Base-by-base conservation (phyloP, 2,888 invertebrate genomes). In the Hesperia comma region DNA sequence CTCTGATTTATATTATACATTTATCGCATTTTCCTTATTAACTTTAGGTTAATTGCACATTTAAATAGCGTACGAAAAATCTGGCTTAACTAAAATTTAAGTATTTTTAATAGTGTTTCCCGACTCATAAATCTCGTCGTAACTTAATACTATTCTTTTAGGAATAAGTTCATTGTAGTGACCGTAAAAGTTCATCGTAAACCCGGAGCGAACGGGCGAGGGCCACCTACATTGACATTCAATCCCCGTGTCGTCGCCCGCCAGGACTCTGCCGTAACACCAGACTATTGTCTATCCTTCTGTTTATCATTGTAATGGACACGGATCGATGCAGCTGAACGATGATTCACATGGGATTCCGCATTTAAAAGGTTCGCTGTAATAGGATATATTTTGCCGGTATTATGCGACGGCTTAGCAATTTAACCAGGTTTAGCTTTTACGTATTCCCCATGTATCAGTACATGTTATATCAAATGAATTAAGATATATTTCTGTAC, bases 251-350 rank as follows among this genome's bases (percentile, higher is more conserved):
- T 53, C 66, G 53, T 53, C 54, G 14, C 54, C 46, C 63, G 66
- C 60, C 63, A 58, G 60, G 56, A 63, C 54, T 57, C 60, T 46
- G 33, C 26, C 70, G 67, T 58, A 56, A 70, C 62, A 49, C 54
- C 63, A 70, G 49, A 58, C 54, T 62, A 62, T 71, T 70, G 71
- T 72, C 58, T 68, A 64, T 63, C 69, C 68, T 61, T 68, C 67
- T 68, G 68, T 71, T 67, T 72, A 71, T 70, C 68, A 70, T 70
- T 67, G 72, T 73, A 72, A 73, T 63, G 61, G 71, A 69, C 56
- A 70, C 68, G 70, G 76, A 72, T 77, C 74, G 77, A 75, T 76
- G 71, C 68, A 40, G 60, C 46, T 54, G 69, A 74, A 73, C 72
- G 72, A 72, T 74, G 67, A 46, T 61, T 56, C 53, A 32, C 46